Conservation (phyloP, 1,140 invertebrate species). For the Ceratina australensis region DNA sequence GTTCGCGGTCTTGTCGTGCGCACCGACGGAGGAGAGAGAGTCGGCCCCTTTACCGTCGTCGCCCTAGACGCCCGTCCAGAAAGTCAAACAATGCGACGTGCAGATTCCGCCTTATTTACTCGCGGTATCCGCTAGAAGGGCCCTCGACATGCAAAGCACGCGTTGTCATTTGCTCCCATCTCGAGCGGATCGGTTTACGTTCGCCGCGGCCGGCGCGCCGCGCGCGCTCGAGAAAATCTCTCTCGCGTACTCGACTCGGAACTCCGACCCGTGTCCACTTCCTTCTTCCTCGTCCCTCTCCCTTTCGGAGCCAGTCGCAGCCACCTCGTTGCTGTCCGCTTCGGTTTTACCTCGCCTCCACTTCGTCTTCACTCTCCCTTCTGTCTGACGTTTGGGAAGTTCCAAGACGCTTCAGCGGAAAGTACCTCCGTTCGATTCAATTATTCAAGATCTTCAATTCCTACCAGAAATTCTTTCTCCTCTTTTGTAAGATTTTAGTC, state of each 20-base stretch:
- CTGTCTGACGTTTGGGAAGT: conserved; percentile 13
- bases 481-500: too few relatives aligned
- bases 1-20: conserved; percentile 65
- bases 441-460: too few relatives aligned
- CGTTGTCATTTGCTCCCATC: conserved; percentile 74
- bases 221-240: conserved; percentile 52
- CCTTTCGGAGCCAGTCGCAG: not conserved
- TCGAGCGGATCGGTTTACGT: conserved; percentile 68
- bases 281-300: conserved; percentile 41
- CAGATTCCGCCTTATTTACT: conserved; percentile 74
- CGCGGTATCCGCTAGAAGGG: conserved; percentile 52
- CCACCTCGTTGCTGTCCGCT: not conserved
- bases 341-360: conserved; percentile 8
- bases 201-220: conserved; percentile 10
- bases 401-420: not conserved
- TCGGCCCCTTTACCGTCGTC: conserved; percentile 71
- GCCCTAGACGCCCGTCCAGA: conserved; percentile 69
- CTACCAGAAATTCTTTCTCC: too few relatives aligned
- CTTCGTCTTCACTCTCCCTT: not conserved
- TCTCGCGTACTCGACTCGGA: conserved; percentile 28
- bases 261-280: conserved; percentile 31
- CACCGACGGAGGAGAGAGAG: conserved; percentile 18
- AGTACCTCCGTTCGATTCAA: too few relatives aligned
- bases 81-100: conserved; percentile 74
- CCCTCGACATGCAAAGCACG: conserved; percentile 73